A percentile compares a stretch with the other conserved stretches of the same genome.
Evolutionary conservation across 2,797 vertebrate species (phyloP).

Genomic region (Sebastes cheni): DNA sequence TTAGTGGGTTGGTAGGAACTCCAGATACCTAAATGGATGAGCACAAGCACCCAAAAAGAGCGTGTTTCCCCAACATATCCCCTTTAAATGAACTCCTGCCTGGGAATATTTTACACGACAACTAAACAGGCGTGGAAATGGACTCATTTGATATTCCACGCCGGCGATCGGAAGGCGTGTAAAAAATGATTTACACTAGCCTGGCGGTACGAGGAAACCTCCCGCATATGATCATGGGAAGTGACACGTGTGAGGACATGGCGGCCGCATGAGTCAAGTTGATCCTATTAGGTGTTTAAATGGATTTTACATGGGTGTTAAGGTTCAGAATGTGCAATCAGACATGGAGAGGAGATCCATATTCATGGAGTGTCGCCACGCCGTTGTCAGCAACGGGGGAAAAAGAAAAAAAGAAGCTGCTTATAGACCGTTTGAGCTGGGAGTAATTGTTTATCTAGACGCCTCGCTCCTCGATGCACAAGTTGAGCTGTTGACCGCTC

Average conservation of each 20-base stretch:
- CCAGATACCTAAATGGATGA: too few relatives aligned
- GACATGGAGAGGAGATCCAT: constrained; percentile 75
- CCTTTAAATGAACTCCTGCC: constrained; percentile 15
- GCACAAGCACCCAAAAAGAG: too few relatives aligned
- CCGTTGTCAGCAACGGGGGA: too few relatives aligned
- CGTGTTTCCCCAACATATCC: too few relatives aligned
- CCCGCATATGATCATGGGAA: constrained; percentile 46
- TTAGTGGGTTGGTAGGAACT: too few relatives aligned
- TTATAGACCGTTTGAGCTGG: constrained; percentile 70
- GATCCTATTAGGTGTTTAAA: constrained; percentile 84
- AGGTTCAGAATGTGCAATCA: constrained; percentile 75
- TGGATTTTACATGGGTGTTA: constrained; percentile 84
- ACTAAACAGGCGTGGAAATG: background rate
- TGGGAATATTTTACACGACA: background rate
- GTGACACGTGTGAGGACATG: constrained; percentile 66
- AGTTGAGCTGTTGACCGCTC: constrained; percentile 73
- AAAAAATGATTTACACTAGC: constrained; percentile 40
- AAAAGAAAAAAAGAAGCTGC: constrained; percentile 24
- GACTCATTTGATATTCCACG: constrained; percentile 21
- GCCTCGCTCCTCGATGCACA: constrained; percentile 66
- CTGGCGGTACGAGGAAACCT: constrained; percentile 23
- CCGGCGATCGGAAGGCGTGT: background rate
- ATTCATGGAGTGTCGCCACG: constrained; percentile 71
- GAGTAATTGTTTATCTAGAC: constrained; percentile 80
- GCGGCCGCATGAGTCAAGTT: constrained; percentile 71